Percentiles rank a stretch among this genome's conserved stretches.
Conservation (phyloP, 2,113 vertebrate genomes). For the Puffinus mauretanicus region DNA sequence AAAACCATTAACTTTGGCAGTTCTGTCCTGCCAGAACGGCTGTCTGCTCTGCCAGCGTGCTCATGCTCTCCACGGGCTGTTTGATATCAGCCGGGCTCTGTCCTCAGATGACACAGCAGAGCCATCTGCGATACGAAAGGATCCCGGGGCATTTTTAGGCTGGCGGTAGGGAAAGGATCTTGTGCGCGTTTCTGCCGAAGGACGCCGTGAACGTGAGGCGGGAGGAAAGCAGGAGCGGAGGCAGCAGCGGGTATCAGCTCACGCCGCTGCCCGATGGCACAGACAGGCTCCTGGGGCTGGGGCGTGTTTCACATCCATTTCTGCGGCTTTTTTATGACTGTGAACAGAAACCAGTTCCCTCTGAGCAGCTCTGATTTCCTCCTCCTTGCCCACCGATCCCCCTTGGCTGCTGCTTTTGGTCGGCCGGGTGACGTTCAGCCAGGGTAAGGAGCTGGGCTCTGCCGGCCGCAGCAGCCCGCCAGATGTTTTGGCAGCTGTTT, state of each 20-base stretch:
- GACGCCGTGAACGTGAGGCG: background rate
- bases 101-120: background rate
- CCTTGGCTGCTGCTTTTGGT: background rate
- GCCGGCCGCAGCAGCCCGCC: background rate
- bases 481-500: background rate
- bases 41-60: background rate
- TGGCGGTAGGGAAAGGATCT: background rate
- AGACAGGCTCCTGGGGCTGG: background rate
- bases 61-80: background rate
- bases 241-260: background rate
- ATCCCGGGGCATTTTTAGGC: background rate
- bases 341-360: background rate
- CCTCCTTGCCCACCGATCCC: background rate
- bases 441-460: background rate
- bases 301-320: background rate
- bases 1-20: background rate
- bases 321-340: background rate
- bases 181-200: fast-evolving
- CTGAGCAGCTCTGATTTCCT: background rate
- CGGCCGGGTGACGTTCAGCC: background rate
- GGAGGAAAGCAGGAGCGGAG: background rate
- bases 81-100: background rate
- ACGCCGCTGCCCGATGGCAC: fast-evolving
- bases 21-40: background rate
- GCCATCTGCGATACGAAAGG: background rate